These are phyloP conservation scores for Sinodicranocentrus sp. DNA, from an alignment of 2,888 invertebrate species.

Conservation along the genomic window DNA sequence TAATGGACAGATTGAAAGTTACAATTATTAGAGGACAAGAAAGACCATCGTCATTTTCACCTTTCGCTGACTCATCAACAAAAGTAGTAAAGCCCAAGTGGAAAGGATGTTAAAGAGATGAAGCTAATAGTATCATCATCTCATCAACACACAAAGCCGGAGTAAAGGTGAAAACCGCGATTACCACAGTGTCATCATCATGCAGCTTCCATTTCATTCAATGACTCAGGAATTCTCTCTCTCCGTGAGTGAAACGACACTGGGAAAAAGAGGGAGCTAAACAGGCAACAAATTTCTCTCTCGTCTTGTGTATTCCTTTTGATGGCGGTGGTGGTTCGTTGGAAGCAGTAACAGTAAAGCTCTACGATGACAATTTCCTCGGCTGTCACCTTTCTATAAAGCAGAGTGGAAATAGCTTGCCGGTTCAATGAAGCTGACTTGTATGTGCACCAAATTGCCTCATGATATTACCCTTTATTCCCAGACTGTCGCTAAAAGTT, in stretches of 20 bases:
- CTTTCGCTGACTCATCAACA: no score
- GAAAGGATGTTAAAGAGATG: background rate
- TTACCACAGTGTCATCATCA: slow-evolving; percentile 43
- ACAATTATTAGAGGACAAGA: no score
- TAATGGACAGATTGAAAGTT: no score
- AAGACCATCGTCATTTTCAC: no score
- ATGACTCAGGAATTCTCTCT: slow-evolving; percentile 39
- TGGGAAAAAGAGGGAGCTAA: background rate
- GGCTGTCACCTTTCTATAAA: slow-evolving; percentile 67
- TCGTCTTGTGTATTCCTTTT: background rate
- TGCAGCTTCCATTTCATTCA: slow-evolving; percentile 56
- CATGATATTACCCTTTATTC: slow-evolving; percentile 49
- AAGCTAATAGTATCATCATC: slow-evolving; percentile 39
- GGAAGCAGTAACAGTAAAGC: slow-evolving; percentile 57
- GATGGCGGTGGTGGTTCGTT: background rate
- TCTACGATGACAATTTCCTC: slow-evolving; percentile 71
- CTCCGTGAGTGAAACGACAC: background rate
- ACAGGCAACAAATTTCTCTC: slow-evolving; percentile 28
- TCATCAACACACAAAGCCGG: background rate
- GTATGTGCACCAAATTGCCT: slow-evolving; percentile 55
- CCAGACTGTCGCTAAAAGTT: no score
- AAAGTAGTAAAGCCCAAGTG: no score
- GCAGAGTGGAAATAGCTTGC: slow-evolving; percentile 59
- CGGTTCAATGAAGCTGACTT: slow-evolving; percentile 61
- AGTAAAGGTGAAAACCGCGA: slow-evolving; percentile 56